Conservation (phyloP, 2,113 vertebrate genomes). For the Typhlomys cinereus region DNA sequence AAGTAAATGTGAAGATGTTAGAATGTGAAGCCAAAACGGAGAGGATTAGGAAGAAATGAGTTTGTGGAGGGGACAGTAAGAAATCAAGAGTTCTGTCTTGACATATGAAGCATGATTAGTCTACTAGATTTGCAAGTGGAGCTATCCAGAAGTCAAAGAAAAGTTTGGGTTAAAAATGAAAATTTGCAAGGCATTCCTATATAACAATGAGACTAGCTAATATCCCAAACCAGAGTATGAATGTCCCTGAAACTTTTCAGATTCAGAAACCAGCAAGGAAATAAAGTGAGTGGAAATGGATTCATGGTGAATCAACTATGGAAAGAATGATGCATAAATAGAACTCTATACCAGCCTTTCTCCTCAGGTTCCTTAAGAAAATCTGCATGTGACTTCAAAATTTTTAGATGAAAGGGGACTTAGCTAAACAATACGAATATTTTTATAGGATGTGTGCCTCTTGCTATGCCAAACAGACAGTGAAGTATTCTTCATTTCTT, state of each 20-base stretch:
- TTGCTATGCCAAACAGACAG: neutral
- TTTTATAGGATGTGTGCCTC: neutral
- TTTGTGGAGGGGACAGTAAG: neutral
- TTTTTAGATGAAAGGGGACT: conserved; percentile 4
- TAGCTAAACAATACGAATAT: neutral
- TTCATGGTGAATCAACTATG: neutral
- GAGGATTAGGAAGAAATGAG: neutral
- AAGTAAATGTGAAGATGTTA: neutral
- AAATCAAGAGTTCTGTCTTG: neutral
- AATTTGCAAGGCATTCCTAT: neutral
- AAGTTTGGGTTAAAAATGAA: neutral
- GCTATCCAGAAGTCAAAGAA: neutral
- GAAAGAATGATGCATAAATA: neutral
- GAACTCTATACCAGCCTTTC: neutral
- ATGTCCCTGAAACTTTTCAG: neutral
- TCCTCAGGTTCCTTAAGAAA: neutral
- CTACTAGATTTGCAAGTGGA: neutral
- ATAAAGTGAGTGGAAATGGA: neutral
- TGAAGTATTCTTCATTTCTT: neutral
- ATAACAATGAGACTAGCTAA: neutral
- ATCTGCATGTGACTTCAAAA: neutral
- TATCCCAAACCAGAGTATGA: neutral
- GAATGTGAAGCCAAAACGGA: neutral
- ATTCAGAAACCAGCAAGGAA: neutral
- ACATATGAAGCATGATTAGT: neutral